Base-by-base conservation (phyloP, 2,797 vertebrate species). In the Tangara arthus region DNA sequence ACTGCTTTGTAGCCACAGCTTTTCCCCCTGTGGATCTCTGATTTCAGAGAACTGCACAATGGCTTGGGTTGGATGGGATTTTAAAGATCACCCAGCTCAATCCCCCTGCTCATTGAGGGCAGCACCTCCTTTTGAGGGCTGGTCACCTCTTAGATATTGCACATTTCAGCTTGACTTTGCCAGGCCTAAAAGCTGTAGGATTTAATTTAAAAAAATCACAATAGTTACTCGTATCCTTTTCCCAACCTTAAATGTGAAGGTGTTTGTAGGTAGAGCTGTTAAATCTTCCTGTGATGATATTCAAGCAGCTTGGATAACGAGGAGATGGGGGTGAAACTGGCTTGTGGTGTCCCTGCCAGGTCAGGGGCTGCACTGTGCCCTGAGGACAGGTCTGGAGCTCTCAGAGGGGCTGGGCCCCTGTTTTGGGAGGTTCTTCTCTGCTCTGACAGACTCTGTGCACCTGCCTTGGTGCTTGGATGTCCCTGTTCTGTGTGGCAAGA, bases 1-100 rank as follows among this genome's bases (percentile, higher is more conserved):
- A 71, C 84, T 55, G n/a, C 82, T 81, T 89, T 81, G 90, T 49
- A 79, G 70, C 79, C 55, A 55, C 65, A 56, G 53, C 8, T 95
- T 91, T 93, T 91, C 44, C 72, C 59, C 69, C 15, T 47, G 19
- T 28, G 47, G 37, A 14, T 75, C 9, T 2, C 13, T 28, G 66
- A 55, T 75, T 69, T 18, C 42, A n/a, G 37, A 44, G 70, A 26
- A 7, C 0, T n/a, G 35, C 21, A 13, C 32, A 24, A 24, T 24
- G 20, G n/a, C 26, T 76, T 76, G 71, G 27, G 2, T 44, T 37
- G 19, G 42, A 47, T 53, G 12, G 39, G 34, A 24, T 37, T 35
- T 61, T 9, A 42, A 24, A 63, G 9, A 16, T 47, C 27, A 27
- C 21, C 32, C 17, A 6, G 9, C 18, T 63, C 27, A 49, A 24